Conservation (phyloP, 2,888 invertebrate genomes). For the Xestia sexstrigata region DNA sequence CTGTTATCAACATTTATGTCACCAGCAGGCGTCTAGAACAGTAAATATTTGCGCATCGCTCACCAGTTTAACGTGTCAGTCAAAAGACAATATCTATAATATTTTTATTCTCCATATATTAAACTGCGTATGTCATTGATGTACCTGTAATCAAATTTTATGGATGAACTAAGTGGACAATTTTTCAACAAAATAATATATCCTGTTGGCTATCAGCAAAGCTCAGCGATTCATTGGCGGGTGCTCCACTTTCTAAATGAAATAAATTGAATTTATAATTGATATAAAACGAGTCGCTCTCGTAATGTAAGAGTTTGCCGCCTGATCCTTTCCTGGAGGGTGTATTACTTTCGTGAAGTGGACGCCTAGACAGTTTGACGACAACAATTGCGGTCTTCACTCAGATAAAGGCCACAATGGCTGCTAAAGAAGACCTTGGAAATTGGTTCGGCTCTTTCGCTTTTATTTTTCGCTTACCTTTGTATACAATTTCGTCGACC, state of each 20-base stretch:
- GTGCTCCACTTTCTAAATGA: conserved; percentile 28
- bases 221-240: conserved; percentile 21
- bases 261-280: conserved; percentile 51
- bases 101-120: conserved; percentile 73
- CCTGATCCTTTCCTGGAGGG: conserved; percentile 20
- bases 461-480: conserved; percentile 87
- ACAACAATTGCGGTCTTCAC: conserved; percentile 78
- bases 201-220: conserved; percentile 23
- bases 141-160: conserved; percentile 53
- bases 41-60: conserved; percentile 74
- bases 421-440: conserved; percentile 81
- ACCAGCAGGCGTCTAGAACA: conserved; percentile 75
- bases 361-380: conserved; percentile 77
- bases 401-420: conserved; percentile 71
- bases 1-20: conserved; percentile 82
- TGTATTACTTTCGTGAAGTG: conserved; percentile 62
- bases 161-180: conserved; percentile 15
- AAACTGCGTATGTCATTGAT: conserved; percentile 68
- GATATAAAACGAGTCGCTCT: conserved; percentile 30
- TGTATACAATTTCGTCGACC: conserved; percentile 85
- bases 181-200: conserved; percentile 23
- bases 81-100: conserved; percentile 77
- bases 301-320: conserved; percentile 39
- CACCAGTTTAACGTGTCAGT: conserved; percentile 74
- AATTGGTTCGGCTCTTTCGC: conserved; percentile 82